These are phyloP conservation scores for Cynaeus angustus DNA, from an alignment of 2,888 invertebrate species.

Conservation along the genomic window DNA sequence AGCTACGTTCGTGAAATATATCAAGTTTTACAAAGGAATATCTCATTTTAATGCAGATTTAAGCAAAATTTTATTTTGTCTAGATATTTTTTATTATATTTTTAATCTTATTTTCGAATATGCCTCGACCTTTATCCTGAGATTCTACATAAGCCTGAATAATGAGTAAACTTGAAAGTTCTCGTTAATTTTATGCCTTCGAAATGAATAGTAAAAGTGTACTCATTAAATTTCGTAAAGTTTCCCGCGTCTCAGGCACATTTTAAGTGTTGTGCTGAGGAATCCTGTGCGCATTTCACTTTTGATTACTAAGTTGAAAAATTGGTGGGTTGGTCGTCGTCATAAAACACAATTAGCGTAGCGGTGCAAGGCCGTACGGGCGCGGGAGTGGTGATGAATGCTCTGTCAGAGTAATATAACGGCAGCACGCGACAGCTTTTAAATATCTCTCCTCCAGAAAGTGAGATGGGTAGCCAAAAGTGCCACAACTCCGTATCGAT, in stretches of 20 bases:
- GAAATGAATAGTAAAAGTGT: constrained; percentile 15
- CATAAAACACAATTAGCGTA: constrained; percentile 66
- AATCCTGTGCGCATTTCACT: constrained; percentile 52
- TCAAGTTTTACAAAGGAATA: no score
- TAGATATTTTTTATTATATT: not conserved
- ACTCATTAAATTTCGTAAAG: constrained; percentile 9
- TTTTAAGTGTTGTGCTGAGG: constrained; percentile 34
- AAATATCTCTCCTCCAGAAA: constrained; percentile 54
- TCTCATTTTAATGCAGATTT: no score
- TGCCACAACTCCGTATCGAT: constrained; percentile 27
- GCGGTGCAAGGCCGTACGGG: constrained; percentile 64
- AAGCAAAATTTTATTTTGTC: no score
- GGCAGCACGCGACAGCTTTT: constrained; percentile 66
- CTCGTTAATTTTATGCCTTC: constrained; percentile 7
- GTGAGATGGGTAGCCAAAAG: constrained; percentile 45
- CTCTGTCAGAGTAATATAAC: constrained; percentile 66
- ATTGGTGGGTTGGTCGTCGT: constrained; percentile 62
- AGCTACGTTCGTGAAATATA: no score
- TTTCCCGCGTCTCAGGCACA: constrained; percentile 11
- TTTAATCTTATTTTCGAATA: not conserved
- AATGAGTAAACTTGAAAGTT: constrained; percentile 7
- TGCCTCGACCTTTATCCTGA: not conserved
- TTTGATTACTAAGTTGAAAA: constrained; percentile 59
- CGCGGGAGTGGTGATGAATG: constrained; percentile 66
- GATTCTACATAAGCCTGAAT: constrained; percentile 3